These are phyloP conservation scores for Lasius platythorax DNA, from an alignment of 2,888 invertebrate genomes.

Conservation along the genomic window DNA sequence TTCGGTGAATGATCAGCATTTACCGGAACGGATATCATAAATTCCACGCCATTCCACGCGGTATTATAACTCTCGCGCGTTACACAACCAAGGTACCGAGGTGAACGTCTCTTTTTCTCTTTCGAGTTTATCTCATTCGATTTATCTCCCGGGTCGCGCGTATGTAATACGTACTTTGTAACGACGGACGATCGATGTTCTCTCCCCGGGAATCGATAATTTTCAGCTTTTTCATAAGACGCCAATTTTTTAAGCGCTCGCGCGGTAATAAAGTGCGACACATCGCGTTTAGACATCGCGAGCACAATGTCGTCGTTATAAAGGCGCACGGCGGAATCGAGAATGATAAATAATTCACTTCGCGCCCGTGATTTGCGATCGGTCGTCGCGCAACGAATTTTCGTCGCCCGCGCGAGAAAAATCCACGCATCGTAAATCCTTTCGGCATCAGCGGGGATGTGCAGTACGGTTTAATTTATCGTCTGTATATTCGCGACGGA, in stretches of 20 bases:
- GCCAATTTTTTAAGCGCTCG: background rate
- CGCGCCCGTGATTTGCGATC: slow-evolving; percentile 69
- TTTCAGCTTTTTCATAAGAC: background rate
- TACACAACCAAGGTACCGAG: background rate
- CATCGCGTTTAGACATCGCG: background rate
- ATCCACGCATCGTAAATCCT: slow-evolving; percentile 71
- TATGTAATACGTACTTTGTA: background rate
- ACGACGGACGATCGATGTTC: background rate
- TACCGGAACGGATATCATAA: slow-evolving; percentile 54
- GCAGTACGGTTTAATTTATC: slow-evolving; percentile 52
- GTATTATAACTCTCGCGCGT: background rate
- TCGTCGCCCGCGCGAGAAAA: slow-evolving; percentile 63
- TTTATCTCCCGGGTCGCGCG: background rate
- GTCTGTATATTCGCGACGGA: slow-evolving; percentile 11
- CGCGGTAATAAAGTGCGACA: slow-evolving; percentile 26
- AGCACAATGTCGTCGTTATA: slow-evolving; percentile 8
- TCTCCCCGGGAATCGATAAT: background rate
- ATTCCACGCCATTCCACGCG: slow-evolving; percentile 40
- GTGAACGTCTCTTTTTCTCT: slow-evolving; percentile 4
- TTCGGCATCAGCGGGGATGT: background rate
- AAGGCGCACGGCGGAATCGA: slow-evolving; percentile 2
- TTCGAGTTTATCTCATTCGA: background rate
- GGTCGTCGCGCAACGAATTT: slow-evolving; percentile 30
- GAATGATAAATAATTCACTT: slow-evolving; percentile 67
- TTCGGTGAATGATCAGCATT: slow-evolving; percentile 52